These are phyloP conservation scores for Trachythela sp. DNA, from an alignment of 64 coral and sea anemone species.

Conservation along the genomic window DNA sequence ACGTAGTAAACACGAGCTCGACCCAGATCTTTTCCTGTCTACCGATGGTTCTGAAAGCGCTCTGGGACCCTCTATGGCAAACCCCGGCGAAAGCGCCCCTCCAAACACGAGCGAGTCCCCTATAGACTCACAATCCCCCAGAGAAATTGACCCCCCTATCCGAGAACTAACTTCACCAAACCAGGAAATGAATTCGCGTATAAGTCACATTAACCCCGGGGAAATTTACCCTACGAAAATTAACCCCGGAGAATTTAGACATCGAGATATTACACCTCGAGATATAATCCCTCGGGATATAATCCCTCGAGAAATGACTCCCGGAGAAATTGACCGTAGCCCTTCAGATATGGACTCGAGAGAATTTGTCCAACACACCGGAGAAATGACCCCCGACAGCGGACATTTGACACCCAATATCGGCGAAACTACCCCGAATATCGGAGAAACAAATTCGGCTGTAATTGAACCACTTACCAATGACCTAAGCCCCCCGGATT, in stretches of 20 bases:
- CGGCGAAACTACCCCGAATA: neutral
- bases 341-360: neutral
- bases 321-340: neutral
- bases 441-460: neutral
- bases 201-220: neutral
- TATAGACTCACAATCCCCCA: neutral
- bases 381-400: neutral
- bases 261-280: neutral
- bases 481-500: neutral
- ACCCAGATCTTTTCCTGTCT: neutral
- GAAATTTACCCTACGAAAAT: neutral
- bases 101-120: neutral
- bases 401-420: neutral
- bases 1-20: neutral
- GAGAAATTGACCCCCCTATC: neutral
- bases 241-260: neutral
- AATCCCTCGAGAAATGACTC: neutral
- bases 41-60: neutral
- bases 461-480: neutral
- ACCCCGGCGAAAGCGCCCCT: neutral
- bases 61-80: neutral
- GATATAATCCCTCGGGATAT: neutral
- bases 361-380: neutral
- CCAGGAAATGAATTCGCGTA: neutral
- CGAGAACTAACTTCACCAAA: neutral